phyloP scores from a whole-genome alignment of 2,888 invertebrate species.

The Cataglyphis albicans region DNA sequence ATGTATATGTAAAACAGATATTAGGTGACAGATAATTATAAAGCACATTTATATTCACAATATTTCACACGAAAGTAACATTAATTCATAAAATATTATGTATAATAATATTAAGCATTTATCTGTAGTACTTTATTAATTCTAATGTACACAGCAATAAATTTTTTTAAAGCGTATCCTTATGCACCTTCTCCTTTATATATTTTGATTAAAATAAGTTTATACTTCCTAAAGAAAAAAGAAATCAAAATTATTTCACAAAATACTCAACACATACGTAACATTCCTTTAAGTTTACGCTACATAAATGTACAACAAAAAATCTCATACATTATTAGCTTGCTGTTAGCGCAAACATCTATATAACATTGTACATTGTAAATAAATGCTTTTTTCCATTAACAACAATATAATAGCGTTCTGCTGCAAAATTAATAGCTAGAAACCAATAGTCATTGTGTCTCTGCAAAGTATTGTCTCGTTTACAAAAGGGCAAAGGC shows the following conservation, averaged over 20 bases:
- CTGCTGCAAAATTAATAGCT: slow-evolving; percentile 12
- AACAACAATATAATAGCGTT: slow-evolving; percentile 4
- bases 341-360: neutral
- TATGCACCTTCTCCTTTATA: neutral
- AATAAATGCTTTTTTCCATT: neutral
- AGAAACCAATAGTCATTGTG: slow-evolving; percentile 18
- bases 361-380: neutral
- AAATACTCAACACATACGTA: neutral
- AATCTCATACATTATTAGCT: neutral
- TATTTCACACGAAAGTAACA: slow-evolving; percentile 2
- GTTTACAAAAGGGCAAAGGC: slow-evolving; percentile 23
- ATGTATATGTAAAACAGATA: slow-evolving; percentile 21
- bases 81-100: slow-evolving; percentile 35
- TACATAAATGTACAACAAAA: neutral
- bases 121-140: slow-evolving; percentile 19
- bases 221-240: neutral
- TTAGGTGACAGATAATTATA: slow-evolving; percentile 22
- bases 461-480: slow-evolving; percentile 2
- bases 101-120: slow-evolving; percentile 24
- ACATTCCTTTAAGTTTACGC: neutral
- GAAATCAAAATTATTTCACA: neutral
- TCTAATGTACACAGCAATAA: neutral
- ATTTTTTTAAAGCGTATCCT: neutral
- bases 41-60: slow-evolving; percentile 30
- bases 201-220: slow-evolving; percentile 4